Conservation (phyloP, 2,888 invertebrate genomes). For the Morpho deidamia region DNA sequence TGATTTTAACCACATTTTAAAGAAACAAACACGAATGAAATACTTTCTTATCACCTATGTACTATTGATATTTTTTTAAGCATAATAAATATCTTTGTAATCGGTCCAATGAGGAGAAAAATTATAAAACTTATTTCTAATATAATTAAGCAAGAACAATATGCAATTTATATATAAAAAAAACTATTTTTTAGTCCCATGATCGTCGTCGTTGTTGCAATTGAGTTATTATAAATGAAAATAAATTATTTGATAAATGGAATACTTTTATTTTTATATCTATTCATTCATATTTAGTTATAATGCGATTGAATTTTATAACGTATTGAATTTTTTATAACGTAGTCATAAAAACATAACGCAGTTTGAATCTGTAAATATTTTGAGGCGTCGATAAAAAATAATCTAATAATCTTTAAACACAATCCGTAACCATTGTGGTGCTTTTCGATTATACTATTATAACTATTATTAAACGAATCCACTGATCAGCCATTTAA, state of each 20-base stretch:
- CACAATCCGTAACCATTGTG: constrained; percentile 38
- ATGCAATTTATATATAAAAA: no score
- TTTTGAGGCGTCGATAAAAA: constrained; percentile 4
- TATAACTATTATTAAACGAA: constrained; percentile 73
- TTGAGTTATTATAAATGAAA: no score
- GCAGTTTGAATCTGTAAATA: neutral
- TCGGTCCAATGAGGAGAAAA: no score
- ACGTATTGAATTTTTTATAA: neutral
- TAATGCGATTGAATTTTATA: neutral
- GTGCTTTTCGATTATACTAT: constrained; percentile 60
- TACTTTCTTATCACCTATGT: no score
- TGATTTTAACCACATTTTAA: neutral
- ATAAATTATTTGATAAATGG: neutral
- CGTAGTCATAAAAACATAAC: neutral
- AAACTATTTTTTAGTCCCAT: no score
- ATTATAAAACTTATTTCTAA: no score
- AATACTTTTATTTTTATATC: neutral
- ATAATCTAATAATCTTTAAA: constrained; percentile 27
- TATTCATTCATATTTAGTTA: neutral
- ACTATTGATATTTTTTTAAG: no score
- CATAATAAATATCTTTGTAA: no score
- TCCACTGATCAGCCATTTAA: constrained; percentile 74
- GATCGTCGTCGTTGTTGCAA: no score
- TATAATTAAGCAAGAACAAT: no score
- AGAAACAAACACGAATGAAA: no score